These are phyloP conservation scores for Cygnus buccinator DNA, from an alignment of 2,113 vertebrate genomes.

Conservation along the genomic window DNA sequence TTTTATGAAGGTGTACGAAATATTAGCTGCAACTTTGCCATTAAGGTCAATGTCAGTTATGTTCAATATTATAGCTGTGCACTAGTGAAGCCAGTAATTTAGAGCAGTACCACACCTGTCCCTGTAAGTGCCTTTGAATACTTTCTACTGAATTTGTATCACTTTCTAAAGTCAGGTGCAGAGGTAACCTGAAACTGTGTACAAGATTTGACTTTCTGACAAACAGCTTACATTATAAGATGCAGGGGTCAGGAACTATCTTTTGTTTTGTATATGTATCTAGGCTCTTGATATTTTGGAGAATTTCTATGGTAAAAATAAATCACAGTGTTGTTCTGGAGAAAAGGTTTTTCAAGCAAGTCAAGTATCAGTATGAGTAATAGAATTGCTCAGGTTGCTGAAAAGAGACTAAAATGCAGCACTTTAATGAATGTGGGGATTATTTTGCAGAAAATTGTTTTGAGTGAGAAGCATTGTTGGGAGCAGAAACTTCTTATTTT, in stretches of 20 bases:
- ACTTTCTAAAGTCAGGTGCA: background rate
- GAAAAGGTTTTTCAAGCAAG: background rate
- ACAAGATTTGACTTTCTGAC: background rate
- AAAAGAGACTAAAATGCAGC: background rate
- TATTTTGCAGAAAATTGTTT: background rate
- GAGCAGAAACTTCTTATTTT: background rate
- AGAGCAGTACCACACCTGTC: background rate
- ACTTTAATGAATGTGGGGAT: background rate
- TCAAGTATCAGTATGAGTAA: background rate
- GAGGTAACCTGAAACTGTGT: background rate
- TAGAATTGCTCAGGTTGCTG: background rate
- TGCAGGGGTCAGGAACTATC: background rate
- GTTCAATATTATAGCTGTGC: background rate
- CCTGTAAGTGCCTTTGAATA: background rate
- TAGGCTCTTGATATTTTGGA: background rate
- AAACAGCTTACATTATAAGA: background rate
- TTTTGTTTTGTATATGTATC: background rate
- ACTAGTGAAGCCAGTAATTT: background rate
- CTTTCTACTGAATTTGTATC: background rate
- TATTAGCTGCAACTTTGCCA: background rate
- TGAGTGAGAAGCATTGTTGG: background rate
- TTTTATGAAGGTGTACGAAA: background rate
- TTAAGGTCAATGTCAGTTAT: background rate
- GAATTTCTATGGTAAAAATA: background rate
- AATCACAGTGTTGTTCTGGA: background rate